Evolutionary conservation across 1,140 invertebrate species (phyloP).

Genomic region (Harlomillsia oculata): DNA sequence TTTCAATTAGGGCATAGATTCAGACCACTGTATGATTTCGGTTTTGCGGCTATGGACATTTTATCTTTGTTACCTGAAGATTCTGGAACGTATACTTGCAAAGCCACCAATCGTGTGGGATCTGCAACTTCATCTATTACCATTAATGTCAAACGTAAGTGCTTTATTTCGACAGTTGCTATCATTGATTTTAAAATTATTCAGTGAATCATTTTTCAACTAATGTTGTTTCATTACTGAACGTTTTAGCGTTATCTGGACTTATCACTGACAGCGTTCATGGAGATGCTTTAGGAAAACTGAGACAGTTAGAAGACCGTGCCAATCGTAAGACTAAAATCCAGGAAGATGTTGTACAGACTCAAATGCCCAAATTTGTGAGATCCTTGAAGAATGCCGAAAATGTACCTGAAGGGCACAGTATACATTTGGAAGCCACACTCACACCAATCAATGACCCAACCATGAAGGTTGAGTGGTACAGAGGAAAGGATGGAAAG

Average conservation of each 20-base stretch:
- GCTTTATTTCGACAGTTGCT: background rate
- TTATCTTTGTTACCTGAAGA: constrained; percentile 55
- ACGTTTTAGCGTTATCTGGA: constrained; percentile 7
- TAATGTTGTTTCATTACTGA: too few species aligned
- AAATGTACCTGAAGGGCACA: constrained; percentile 73
- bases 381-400: constrained; percentile 59
- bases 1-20: constrained; percentile 73
- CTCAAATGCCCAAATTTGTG: constrained; percentile 77
- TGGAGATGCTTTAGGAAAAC: constrained; percentile 82
- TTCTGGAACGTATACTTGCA: constrained; percentile 82
- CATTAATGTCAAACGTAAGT: constrained; percentile 69
- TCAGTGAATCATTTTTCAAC: too few species aligned
- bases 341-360: constrained; percentile 52
- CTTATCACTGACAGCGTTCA: constrained; percentile 36
- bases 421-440: constrained; percentile 87
- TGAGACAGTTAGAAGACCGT: constrained; percentile 69
- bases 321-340: background rate
- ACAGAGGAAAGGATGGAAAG: constrained; percentile 70
- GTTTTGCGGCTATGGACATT: constrained; percentile 87
- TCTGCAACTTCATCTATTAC: constrained; percentile 84
- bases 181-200: too few species aligned
- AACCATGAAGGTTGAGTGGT: constrained; percentile 93
- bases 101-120: constrained; percentile 80
- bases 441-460: constrained; percentile 90
- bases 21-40: constrained; percentile 86